Evolutionary conservation across 2,797 vertebrate species (phyloP), one percentile per base, ranked within the genome.

Genomic region (Chaunax sp.): DNA sequence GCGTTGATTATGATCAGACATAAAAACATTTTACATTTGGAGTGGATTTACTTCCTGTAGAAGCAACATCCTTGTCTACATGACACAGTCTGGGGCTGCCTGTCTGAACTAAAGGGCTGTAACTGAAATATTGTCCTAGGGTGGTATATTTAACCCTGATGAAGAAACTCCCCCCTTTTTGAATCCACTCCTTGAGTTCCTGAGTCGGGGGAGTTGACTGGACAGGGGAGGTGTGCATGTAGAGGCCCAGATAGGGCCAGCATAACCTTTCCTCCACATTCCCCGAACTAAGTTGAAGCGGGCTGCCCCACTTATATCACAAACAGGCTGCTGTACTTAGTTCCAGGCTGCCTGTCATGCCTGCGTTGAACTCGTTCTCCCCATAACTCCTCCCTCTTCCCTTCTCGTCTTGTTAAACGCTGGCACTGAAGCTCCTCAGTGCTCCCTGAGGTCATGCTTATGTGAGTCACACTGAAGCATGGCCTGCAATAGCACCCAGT

Each of bases 261-360:
- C 2, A 43, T 92, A 92, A 95, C 94, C 94, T 95, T 94, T 95
- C 90, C 92, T 91, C 94, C 76, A 95, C 82, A 93, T 94, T 90
- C 87, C 71, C 14, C 79, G 77, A 64, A 83, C 84, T 67, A 77
- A 84, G 77, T 89, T 87, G 80, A 90, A 81, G 78, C 68, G 52
- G 64, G 80, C 83, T 89, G 88, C 69, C 90, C 87, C 77, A 87
- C 83, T 92, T 92, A 83, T 83, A 87, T 89, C 80, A 90, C 85
- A 84, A 92, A 83, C 89, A 89, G 77, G 81, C 82, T 72, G 78
- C 83, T 85, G 77, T 84, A 70, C 81, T 73, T 25, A 62, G 67
- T 35, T 64, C 75, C 55, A 28, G 51, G 68, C 84, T 85, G 87
- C 82, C 67, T 81, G 77, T 86, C 85, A 85, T 86, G 73, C 78